These are phyloP conservation scores for Syrmaticus mikado DNA, from an alignment of 2,113 vertebrate genomes.

Conservation along the genomic window DNA sequence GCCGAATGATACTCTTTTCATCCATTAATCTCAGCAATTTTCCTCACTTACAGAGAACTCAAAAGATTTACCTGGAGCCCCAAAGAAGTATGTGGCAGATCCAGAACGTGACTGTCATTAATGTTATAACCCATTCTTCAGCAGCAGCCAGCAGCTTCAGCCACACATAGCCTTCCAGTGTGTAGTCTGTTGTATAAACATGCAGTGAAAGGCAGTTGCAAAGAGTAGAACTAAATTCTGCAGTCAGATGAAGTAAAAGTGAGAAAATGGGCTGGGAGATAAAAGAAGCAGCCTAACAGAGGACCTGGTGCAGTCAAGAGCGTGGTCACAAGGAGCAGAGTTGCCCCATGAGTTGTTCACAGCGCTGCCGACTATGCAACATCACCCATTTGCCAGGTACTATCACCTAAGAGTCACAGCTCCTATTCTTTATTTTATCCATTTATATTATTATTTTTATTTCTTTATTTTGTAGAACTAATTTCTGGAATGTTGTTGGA, in stretches of 20 bases:
- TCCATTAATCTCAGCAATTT: background rate
- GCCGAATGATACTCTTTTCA: rapidly evolving
- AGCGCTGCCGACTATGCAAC: rapidly evolving
- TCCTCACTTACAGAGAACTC: background rate
- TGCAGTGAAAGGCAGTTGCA: background rate
- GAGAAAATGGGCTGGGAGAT: background rate
- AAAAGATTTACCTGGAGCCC: background rate
- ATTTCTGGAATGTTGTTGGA: background rate
- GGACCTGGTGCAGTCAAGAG: background rate
- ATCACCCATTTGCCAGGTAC: background rate
- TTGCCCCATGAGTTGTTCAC: background rate
- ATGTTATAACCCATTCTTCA: background rate
- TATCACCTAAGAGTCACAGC: background rate
- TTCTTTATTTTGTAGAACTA: background rate
- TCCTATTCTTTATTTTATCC: background rate
- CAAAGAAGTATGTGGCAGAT: background rate
- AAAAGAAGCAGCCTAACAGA: background rate
- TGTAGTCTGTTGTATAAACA: background rate
- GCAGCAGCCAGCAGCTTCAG: background rate
- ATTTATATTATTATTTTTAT: background rate
- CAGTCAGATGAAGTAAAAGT: background rate
- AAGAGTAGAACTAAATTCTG: background rate
- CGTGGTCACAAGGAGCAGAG: background rate
- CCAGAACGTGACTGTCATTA: background rate
- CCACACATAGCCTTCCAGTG: background rate